Percentiles rank a stretch among this genome's conserved stretches.
Conservation (phyloP, 64 coral and sea anemone genomes). For the Dendrophyllia cribrosa region DNA sequence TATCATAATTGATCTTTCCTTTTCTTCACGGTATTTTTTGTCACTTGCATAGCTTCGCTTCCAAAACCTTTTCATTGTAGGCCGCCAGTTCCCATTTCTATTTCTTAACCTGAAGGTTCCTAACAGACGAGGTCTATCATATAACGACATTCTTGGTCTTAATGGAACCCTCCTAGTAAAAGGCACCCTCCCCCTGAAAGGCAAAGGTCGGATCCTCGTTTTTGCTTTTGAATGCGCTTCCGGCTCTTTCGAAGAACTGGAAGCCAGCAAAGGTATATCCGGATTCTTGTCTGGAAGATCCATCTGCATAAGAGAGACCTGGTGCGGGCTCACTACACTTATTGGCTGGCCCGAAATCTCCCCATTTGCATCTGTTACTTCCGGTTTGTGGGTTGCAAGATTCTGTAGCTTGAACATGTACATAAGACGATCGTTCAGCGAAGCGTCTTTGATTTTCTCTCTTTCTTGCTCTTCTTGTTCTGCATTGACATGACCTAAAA, state of each 20-base stretch:
- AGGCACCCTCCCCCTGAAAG: neutral
- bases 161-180: neutral
- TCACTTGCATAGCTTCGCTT: neutral
- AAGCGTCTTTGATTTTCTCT: slow-evolving; percentile 34
- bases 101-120: slow-evolving; percentile 1
- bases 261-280: slow-evolving; percentile 55
- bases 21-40: neutral
- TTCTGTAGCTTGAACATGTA: slow-evolving; percentile 67
- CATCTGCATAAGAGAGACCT: slow-evolving; percentile 57
- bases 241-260: neutral
- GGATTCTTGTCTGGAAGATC: slow-evolving; percentile 53
- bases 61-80: neutral
- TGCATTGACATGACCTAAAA: slow-evolving; percentile 46
- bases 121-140: neutral
- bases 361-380: neutral
- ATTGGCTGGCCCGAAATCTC: slow-evolving; percentile 63
- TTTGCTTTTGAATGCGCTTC: neutral
- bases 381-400: slow-evolving; percentile 5
- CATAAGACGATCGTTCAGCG: slow-evolving; percentile 49
- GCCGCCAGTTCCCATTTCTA: neutral
- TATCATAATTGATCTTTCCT: no score
- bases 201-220: neutral
- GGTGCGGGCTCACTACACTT: slow-evolving; percentile 50
- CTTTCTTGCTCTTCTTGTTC: slow-evolving; percentile 60
- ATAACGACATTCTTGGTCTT: neutral